phyloP scores from a whole-genome alignment of 2,113 vertebrate species.

The Mastomys coucha region DNA sequence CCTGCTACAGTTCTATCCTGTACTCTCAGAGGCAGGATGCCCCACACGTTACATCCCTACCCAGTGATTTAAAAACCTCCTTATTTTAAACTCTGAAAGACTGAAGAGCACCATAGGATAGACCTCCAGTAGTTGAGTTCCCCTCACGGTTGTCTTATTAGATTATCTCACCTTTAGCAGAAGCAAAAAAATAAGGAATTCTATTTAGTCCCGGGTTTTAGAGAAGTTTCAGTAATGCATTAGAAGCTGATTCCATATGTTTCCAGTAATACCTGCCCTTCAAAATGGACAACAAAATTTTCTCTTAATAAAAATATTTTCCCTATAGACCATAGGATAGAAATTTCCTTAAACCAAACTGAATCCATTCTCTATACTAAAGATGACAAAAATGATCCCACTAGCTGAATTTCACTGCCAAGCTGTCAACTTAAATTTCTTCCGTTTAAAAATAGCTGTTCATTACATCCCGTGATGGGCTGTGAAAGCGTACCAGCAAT shows the following conservation, averaged over 20 bases:
- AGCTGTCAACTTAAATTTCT: conserved; percentile 91
- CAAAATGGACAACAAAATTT: conserved; percentile 80
- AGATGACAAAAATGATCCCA: conserved; percentile 91
- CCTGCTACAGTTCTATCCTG: not conserved
- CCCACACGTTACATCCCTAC: conserved; percentile 56
- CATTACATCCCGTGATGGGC: conserved; percentile 92
- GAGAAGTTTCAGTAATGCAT: conserved; percentile 44
- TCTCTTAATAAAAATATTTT: conserved; percentile 79
- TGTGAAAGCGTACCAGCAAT: conserved; percentile 91
- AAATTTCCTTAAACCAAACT: conserved; percentile 88
- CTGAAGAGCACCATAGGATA: conserved; percentile 53
- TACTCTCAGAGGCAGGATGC: conserved; percentile 54
- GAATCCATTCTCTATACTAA: conserved; percentile 86
- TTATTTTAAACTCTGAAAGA: conserved; percentile 66
- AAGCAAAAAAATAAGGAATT: conserved; percentile 51
- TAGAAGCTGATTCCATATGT: conserved; percentile 31
- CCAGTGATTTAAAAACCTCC: conserved; percentile 57
- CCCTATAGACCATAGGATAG: conserved; percentile 82
- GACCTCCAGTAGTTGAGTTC: not conserved
- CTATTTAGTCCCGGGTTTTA: conserved; percentile 40
- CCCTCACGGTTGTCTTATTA: conserved; percentile 9
- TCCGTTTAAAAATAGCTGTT: conserved; percentile 92
- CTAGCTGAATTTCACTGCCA: conserved; percentile 90
- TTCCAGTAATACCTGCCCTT: conserved; percentile 76
- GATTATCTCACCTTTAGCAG: conserved; percentile 25